Evolutionary conservation across 2,797 vertebrate genomes (phyloP), one percentile per base, ranked within the genome.

Genomic region (Chanos chanos): DNA sequence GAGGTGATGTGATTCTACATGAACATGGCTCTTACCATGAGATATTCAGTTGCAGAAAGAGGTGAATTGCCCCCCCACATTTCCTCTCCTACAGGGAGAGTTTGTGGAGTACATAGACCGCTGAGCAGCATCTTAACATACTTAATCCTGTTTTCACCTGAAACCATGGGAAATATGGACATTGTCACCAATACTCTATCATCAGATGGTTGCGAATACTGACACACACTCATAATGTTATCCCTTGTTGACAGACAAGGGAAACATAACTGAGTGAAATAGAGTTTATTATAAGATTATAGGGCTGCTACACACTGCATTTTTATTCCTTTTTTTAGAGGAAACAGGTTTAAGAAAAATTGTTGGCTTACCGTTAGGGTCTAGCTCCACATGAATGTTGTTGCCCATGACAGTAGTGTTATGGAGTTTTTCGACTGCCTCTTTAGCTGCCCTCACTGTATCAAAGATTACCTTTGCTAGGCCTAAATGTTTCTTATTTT

Each of bases 381-480:
- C 97, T 71, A 96, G 84, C 82, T 97, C 94, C 87, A 96, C 96
- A 16, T 95, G 94, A 79, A 99, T 98, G 60, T 94, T 86, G 74
- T 96, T 98, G 66, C 96, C 97, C 97, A 99, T 99, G 70, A 99
- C 96, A 0, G 97, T 96, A 0, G 93, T 98, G 74, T 93, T 91
- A 66, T 98, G 91, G 68, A 99, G 88, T 61, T 94, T 87, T 64
- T 90, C 88, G 7, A 94, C 95, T 0, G 94, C 91, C 24, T 94
- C 90, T 71, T 87, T 93, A 19, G 97, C 95, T 0, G 92, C 94
- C 68, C 73, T 88, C 70, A 94, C 94, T 0, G 91, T 93, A 82
- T 94, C 92, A 55, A 99, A 99, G 59, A 96, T 61, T 3, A 98
- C 94, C 89, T 92, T 98, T 51, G 95, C 96, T 0, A 99, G 86